A percentile compares a stretch with the other conserved stretches of the same genome.
phyloP scores from a whole-genome alignment of 2,888 invertebrate genomes.

The Epinotia demarniana region DNA sequence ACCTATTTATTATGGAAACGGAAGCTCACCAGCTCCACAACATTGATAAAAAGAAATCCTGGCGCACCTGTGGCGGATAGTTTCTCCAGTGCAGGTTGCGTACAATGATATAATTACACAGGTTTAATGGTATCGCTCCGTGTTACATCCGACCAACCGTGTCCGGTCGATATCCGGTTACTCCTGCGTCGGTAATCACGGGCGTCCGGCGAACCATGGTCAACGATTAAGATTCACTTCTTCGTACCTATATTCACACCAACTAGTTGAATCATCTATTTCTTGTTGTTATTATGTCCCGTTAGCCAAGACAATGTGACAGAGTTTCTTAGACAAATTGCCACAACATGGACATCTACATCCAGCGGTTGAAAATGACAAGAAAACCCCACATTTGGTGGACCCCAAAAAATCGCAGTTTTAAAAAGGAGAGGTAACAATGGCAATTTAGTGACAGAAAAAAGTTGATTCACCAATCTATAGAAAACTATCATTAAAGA shows the following conservation, averaged over 20 bases:
- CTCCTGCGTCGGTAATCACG: constrained; percentile 33
- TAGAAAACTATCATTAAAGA: no score
- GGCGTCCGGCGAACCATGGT: constrained; percentile 32
- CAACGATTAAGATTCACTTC: constrained; percentile 13
- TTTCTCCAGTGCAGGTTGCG: constrained; percentile 10
- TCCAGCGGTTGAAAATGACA: no score
- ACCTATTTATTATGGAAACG: no score
- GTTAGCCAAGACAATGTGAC: no score
- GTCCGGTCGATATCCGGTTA: constrained; percentile 42
- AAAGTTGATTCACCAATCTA: no score
- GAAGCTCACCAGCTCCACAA: background rate
- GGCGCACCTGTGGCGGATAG: background rate
- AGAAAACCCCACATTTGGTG: no score
- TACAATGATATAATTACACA: constrained; percentile 26
- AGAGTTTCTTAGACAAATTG: no score
- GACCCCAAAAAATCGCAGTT: no score
- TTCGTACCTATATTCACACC: background rate
- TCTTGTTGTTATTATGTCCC: no score
- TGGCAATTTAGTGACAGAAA: no score
- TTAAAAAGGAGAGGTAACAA: no score
- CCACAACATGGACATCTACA: no score
- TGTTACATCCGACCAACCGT: constrained; percentile 33
- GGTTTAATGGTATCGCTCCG: constrained; percentile 12
- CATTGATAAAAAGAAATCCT: constrained; percentile 8
- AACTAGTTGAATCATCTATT: background rate